These are phyloP conservation scores for Oryzias melastigma DNA, from an alignment of 2,113 vertebrate genomes.

Conservation along the genomic window DNA sequence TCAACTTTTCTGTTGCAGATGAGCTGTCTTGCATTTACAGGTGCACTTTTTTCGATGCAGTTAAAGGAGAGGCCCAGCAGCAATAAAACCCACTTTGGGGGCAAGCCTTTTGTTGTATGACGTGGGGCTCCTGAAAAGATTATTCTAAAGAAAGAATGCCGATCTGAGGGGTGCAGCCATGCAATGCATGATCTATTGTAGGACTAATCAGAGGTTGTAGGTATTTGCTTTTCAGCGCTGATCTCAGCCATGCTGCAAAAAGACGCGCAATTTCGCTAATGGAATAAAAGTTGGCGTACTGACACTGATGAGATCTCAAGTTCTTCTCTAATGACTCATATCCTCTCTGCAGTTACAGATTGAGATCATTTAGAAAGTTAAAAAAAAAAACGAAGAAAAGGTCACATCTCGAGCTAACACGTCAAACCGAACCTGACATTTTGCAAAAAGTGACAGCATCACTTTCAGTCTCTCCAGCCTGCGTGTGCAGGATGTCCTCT, in stretches of 20 bases:
- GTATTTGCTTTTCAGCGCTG: slow-evolving; percentile 57
- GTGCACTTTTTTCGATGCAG: slow-evolving; percentile 21
- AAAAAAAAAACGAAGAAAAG: not conserved
- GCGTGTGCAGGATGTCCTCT: slow-evolving; percentile 55
- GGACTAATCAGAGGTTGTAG: slow-evolving; percentile 39
- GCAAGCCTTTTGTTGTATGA: slow-evolving; percentile 25
- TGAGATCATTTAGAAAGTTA: slow-evolving; percentile 20
- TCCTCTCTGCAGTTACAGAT: slow-evolving; percentile 50
- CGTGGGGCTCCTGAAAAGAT: slow-evolving; percentile 51
- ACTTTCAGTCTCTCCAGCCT: slow-evolving; percentile 14
- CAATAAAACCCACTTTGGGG: slow-evolving; percentile 30
- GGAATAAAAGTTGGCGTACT: slow-evolving; percentile 15
- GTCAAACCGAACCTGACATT: slow-evolving; percentile 21
- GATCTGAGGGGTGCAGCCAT: slow-evolving; percentile 42
- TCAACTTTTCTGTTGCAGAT: slow-evolving; percentile 16
- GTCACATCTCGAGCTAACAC: slow-evolving; percentile 18
- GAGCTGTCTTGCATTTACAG: slow-evolving; percentile 25
- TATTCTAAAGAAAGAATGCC: slow-evolving; percentile 50
- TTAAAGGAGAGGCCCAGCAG: slow-evolving; percentile 4
- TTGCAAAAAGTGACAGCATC: slow-evolving; percentile 11
- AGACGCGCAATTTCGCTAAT: slow-evolving; percentile 8
- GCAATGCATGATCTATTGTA: slow-evolving; percentile 54
- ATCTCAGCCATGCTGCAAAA: slow-evolving; percentile 22
- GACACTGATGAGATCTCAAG: slow-evolving; percentile 25
- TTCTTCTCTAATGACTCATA: slow-evolving; percentile 56